phyloP scores from a whole-genome alignment of 2,113 vertebrate genomes.

The Dasypus novemcinctus region DNA sequence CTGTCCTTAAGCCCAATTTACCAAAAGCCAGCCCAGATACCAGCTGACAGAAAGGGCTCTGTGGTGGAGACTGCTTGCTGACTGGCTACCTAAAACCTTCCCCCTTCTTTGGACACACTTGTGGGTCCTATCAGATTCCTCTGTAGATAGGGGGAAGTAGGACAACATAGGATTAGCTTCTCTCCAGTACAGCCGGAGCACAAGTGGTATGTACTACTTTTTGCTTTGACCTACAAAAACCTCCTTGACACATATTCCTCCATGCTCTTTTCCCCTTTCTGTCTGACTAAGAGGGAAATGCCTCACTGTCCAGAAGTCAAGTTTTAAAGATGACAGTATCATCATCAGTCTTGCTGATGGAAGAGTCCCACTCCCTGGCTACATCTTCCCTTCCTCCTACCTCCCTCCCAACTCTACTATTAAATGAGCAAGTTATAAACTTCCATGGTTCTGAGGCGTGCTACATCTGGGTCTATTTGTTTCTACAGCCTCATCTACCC shows the following conservation, averaged over 20 bases:
- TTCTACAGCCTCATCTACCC: neutral
- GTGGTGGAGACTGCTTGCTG: neutral
- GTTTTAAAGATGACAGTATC: neutral
- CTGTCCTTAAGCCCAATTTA: neutral
- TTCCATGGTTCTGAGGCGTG: neutral
- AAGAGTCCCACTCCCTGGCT: neutral
- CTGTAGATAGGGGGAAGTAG: neutral
- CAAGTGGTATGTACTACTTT: neutral
- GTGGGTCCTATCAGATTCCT: neutral
- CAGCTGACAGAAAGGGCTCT: neutral
- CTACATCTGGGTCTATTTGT: neutral
- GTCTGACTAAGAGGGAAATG: neutral
- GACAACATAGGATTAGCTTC: neutral
- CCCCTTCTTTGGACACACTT: neutral
- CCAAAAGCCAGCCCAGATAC: neutral
- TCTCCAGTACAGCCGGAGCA: neutral
- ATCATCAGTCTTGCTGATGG: neutral
- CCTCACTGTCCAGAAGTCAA: neutral
- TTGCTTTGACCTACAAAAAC: neutral
- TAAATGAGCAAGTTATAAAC: neutral
- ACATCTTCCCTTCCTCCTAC: neutral
- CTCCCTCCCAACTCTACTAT: neutral
- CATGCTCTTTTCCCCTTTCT: neutral
- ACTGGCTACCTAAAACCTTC: neutral
- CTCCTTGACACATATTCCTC: neutral